Conservation (phyloP, 2,888 invertebrate genomes). For the Spialia ferax region DNA sequence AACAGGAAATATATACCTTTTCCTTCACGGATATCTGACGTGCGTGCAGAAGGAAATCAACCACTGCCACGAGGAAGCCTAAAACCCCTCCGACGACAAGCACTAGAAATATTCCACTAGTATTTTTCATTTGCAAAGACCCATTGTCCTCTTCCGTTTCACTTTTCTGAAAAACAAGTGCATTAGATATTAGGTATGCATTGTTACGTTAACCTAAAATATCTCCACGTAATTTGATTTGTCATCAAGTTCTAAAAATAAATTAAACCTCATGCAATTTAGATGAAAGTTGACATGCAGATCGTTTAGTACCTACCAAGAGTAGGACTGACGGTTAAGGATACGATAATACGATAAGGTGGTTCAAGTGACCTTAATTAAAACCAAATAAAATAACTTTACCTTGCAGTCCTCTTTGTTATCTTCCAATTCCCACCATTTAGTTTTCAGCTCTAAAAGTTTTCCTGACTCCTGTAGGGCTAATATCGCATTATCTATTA, state of each 20-base stretch:
- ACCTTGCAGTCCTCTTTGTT: slow-evolving; percentile 73
- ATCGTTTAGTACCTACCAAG: too few relatives aligned
- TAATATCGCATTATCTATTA: slow-evolving; percentile 94
- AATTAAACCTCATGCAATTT: too few relatives aligned
- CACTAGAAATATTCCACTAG: slow-evolving; percentile 97
- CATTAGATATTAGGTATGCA: too few relatives aligned
- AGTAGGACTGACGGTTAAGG: too few relatives aligned
- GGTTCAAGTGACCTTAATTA: too few relatives aligned
- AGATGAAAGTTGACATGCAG: too few relatives aligned
- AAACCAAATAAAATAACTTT: slow-evolving; percentile 16
- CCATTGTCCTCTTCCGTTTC: slow-evolving; percentile 72
- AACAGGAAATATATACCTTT: slow-evolving; percentile 85
- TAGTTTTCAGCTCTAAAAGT: slow-evolving; percentile 91
- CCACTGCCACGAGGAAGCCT: slow-evolving; percentile 91
- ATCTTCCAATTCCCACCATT: slow-evolving; percentile 95
- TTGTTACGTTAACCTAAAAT: too few relatives aligned
- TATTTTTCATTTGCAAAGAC: slow-evolving; percentile 93
- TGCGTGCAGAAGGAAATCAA: slow-evolving; percentile 95
- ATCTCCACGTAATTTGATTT: too few relatives aligned
- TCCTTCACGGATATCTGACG: slow-evolving; percentile 92
- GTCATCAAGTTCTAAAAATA: too few relatives aligned
- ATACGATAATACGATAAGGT: too few relatives aligned
- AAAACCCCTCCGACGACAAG: slow-evolving; percentile 90
- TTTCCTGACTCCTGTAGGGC: slow-evolving; percentile 95
- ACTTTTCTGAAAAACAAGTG: slow-evolving; percentile 50